A percentile compares a stretch with the other conserved stretches of the same genome.
Conservation (phyloP, 2,113 vertebrate genomes). For the Rhodinocichla rosea region DNA sequence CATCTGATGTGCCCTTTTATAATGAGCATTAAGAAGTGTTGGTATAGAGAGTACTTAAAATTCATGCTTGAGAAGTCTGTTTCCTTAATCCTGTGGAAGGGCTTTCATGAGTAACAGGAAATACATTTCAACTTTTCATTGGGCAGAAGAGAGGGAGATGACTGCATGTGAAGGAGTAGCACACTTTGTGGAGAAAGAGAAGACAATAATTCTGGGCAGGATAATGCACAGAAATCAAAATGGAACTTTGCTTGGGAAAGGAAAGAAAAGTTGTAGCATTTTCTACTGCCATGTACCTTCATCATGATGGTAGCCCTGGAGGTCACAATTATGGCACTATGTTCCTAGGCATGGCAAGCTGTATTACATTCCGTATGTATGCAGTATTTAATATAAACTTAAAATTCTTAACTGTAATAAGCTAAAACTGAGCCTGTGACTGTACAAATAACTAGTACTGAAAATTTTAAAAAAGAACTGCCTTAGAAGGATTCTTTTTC, state of each 20-base stretch:
- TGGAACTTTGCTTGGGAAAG: background rate
- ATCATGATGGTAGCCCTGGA: constrained; percentile 37
- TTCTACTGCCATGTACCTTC: background rate
- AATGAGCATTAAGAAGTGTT: background rate
- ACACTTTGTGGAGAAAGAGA: background rate
- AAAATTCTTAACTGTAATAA: constrained; percentile 54
- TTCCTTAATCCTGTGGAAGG: background rate
- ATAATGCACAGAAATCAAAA: background rate
- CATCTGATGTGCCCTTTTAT: background rate
- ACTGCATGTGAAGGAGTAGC: background rate
- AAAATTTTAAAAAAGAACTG: constrained; percentile 8
- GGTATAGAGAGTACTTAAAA: background rate
- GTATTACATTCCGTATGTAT: background rate
- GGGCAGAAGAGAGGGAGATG: background rate
- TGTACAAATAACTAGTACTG: constrained; percentile 38
- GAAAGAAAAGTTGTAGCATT: background rate
- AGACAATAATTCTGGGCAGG: background rate
- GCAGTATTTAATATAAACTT: constrained; percentile 48
- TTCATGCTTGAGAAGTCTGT: background rate
- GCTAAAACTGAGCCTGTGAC: constrained; percentile 43
- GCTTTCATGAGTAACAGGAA: background rate
- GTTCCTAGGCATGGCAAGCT: constrained; percentile 58
- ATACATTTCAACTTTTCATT: background rate
- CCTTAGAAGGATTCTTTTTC: constrained; percentile 17
- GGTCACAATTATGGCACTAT: constrained; percentile 25